Base-by-base conservation (phyloP, 2,113 vertebrate genomes). In the Misgurnus anguillicaudatus region DNA sequence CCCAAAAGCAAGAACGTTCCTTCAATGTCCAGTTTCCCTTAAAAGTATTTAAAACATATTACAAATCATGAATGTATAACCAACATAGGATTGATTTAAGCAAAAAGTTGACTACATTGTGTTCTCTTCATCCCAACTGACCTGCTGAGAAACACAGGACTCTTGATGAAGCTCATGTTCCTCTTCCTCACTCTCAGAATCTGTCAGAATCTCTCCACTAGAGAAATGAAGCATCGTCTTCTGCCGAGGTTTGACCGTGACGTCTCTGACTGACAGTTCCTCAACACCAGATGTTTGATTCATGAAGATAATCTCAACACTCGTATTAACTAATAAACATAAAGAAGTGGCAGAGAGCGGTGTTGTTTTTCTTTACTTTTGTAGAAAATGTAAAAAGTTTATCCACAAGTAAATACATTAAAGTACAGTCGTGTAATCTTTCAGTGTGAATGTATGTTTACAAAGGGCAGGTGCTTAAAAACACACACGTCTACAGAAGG, bases 181-280 rank as follows among this genome's bases (percentile, higher is more conserved):
- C 24, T 89, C 89, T 3, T 90, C 89, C 4, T 90, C 86, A 17
- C 83, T 82, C 69, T 87, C 88, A 1, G 83, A 90, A 42, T 92
- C 89, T 39, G 92, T 92, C 83, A 94, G 80, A 57, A 84, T 90
- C 72, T 95, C 94, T 51, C 94, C 92, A 13, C 85, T 93, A 60
- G 85, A 84, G 83, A 95, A 96, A 80, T 94, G 78, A 81, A 95
- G 89, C n/a, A 93, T 74, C 77, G 83, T 94, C 75, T 72, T 90
- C 60, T 87, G 55, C 72, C 45, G 73, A 14, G 83, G 36, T 11
- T n/a, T 31, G 3, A 31, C 24, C 24, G 24, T 31, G 24, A 57
- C n/a, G 5, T 74, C 10, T 55, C 14, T 48, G 0, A 62, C 80
- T 51, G 58, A n/a, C 5, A 82, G 82, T 55, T 88, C 87, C 62